Evolutionary conservation across 1,140 invertebrate genomes (phyloP).

Genomic region (Cydia pomonella): DNA sequence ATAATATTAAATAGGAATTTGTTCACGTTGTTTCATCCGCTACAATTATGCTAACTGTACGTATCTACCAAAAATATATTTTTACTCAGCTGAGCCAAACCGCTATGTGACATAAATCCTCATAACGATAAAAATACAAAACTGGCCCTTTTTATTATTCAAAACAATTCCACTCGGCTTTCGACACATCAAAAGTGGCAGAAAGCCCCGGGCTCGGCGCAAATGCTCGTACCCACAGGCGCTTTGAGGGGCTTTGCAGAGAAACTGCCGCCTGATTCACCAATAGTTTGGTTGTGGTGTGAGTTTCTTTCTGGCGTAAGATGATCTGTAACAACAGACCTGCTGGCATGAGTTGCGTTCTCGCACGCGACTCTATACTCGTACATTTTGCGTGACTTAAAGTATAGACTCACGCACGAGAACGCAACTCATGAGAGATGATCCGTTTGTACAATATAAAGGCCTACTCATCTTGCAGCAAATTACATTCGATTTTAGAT

Average conservation of each 20-base stretch:
- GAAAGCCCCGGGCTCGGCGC: slow-evolving; percentile 6
- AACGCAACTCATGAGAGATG: too few species aligned
- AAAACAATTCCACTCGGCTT: slow-evolving; percentile 1
- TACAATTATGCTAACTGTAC: too few species aligned
- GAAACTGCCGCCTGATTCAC: background rate
- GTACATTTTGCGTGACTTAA: too few species aligned
- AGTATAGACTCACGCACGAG: too few species aligned
- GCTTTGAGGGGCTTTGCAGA: slow-evolving; percentile 17
- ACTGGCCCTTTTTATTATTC: slow-evolving; percentile 17
- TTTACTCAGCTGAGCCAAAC: background rate
- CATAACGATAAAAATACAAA: background rate
- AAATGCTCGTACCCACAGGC: slow-evolving; percentile 25
- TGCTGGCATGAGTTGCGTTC: too few species aligned
- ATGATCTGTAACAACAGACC: background rate
- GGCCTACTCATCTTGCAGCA: too few species aligned
- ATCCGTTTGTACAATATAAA: too few species aligned
- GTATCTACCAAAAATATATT: too few species aligned
- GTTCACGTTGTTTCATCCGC: too few species aligned
- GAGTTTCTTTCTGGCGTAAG: background rate
- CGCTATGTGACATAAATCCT: background rate
- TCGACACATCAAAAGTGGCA: slow-evolving; percentile 15
- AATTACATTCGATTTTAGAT: too few species aligned
- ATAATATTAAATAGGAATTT: too few species aligned
- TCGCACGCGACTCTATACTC: too few species aligned
- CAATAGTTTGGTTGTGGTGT: background rate